Conservation (phyloP, 2,113 vertebrate genomes). For the Ictidomys tridecemlineatus region DNA sequence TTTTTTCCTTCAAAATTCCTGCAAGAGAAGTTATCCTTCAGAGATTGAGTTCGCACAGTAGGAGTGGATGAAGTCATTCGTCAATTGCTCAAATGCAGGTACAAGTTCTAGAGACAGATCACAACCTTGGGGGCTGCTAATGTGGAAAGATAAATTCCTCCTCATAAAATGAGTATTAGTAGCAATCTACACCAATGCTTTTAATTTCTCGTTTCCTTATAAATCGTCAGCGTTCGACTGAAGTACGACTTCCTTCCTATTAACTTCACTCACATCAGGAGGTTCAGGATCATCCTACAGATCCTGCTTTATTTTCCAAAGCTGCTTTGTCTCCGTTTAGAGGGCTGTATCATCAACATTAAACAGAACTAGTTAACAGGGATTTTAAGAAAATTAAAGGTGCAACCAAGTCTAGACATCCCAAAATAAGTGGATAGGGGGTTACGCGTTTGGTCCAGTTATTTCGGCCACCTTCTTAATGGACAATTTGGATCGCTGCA, state of each 20-base stretch:
- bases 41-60: conserved; percentile 84
- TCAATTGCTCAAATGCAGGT: conserved; percentile 73
- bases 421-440: conserved; percentile 65
- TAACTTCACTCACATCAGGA: conserved; percentile 62
- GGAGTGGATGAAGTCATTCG: conserved; percentile 83
- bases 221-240: conserved; percentile 70
- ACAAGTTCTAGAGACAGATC: conserved; percentile 83
- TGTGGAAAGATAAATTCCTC: conserved; percentile 80
- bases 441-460: conserved; percentile 62
- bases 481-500: conserved; percentile 81
- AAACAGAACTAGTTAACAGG: conserved; percentile 68
- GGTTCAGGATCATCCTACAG: conserved; percentile 35
- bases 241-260: conserved; percentile 65
- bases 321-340: conserved; percentile 37
- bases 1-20: conserved; percentile 82
- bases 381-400: conserved; percentile 77
- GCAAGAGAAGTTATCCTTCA: conserved; percentile 80
- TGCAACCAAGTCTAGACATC: conserved; percentile 68
- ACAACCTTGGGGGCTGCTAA: conserved; percentile 81
- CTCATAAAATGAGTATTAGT: conserved; percentile 67
- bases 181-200: conserved; percentile 80
- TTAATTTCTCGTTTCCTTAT: conserved; percentile 75
- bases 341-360: background rate
- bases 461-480: conserved; percentile 81
- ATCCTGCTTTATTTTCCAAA: conserved; percentile 2